These are phyloP conservation scores for Troglohyphantes excavatus DNA, from an alignment of 2,888 invertebrate species.

Conservation along the genomic window DNA sequence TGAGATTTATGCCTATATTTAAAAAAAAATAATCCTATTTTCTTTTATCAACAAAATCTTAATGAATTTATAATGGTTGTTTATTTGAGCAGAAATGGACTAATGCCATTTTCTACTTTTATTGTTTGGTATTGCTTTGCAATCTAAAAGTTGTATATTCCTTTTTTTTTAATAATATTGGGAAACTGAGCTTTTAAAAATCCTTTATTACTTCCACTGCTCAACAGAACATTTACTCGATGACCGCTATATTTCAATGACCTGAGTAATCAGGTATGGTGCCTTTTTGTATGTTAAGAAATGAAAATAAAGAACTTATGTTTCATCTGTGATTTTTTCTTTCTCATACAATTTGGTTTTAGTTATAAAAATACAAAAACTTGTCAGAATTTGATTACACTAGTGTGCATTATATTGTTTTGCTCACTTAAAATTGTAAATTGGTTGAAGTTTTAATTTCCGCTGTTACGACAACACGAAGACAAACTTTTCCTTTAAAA, in stretches of 20 bases:
- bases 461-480: no score
- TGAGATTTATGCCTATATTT: no score
- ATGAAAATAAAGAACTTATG: conserved; percentile 66
- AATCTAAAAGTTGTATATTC: conserved; percentile 28
- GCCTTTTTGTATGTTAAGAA: conserved; percentile 75
- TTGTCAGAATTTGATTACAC: no score
- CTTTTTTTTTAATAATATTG: conserved; percentile 25
- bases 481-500: no score
- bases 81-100: conserved; percentile 51
- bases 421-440: no score
- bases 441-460: no score
- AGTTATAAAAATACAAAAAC: no score
- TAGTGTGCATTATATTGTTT: no score
- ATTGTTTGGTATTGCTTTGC: conserved; percentile 22
- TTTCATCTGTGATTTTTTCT: conserved; percentile 19
- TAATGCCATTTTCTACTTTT: conserved; percentile 41
- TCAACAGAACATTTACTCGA: conserved; percentile 49
- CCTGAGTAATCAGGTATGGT: conserved; percentile 63
- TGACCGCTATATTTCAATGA: conserved; percentile 60
- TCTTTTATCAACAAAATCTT: no score
- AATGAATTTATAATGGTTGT: no score
- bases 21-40: no score
- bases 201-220: conserved; percentile 51
- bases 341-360: not conserved
- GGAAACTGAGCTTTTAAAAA: conserved; percentile 38